phyloP scores from a whole-genome alignment of 2,113 vertebrate species.

The Aleadryas rufinucha region DNA sequence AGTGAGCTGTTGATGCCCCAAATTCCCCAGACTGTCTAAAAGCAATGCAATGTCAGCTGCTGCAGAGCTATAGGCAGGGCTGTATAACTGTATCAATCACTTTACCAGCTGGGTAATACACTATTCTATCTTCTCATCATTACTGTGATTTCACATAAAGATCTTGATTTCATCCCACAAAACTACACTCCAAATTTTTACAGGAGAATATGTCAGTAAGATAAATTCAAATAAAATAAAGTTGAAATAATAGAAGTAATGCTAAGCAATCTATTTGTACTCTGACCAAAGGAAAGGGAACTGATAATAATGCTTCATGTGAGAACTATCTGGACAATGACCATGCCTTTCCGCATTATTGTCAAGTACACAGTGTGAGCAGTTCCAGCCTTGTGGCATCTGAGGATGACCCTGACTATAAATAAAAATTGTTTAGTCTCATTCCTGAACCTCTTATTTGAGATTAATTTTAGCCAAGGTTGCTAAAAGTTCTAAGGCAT shows the following conservation, averaged over 20 bases:
- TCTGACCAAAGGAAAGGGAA: background rate
- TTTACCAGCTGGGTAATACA: background rate
- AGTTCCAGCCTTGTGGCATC: background rate
- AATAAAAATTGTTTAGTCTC: background rate
- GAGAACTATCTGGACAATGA: background rate
- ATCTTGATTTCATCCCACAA: background rate
- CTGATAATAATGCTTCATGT: background rate
- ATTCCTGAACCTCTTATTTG: background rate
- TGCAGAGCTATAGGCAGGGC: background rate
- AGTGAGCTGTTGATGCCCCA: background rate
- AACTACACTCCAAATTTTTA: background rate
- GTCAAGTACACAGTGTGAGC: background rate
- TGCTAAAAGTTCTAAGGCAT: background rate
- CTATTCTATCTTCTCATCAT: background rate
- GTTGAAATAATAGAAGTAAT: background rate
- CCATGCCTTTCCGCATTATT: background rate
- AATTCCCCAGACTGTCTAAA: background rate
- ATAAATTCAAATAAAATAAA: background rate
- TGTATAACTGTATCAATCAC: background rate
- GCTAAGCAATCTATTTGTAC: background rate
- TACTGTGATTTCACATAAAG: background rate
- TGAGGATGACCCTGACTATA: background rate
- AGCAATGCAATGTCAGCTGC: background rate
- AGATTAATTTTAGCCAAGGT: background rate
- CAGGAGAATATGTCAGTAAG: background rate